Evolutionary conservation across 2,797 vertebrate genomes (phyloP).

Genomic region (Sparidentex hasta): DNA sequence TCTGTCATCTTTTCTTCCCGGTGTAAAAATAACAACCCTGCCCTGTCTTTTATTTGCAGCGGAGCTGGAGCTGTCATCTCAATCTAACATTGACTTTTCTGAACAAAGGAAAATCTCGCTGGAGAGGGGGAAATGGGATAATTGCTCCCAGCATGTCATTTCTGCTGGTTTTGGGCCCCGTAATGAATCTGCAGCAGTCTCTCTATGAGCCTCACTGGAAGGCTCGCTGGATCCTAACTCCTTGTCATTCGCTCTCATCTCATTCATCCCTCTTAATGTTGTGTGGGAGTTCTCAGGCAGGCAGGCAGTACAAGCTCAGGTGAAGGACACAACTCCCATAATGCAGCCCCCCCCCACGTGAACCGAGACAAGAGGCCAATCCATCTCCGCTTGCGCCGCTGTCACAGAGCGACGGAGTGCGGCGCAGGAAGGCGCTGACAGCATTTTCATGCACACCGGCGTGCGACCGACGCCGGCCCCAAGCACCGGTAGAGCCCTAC

Average conservation of each 20-base stretch:
- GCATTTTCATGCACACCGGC: conserved; percentile 42
- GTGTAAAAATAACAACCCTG: conserved; percentile 43
- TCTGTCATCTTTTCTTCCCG: conserved; percentile 52
- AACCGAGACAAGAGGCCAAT: conserved; percentile 41
- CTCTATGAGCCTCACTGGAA: background rate
- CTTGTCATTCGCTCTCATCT: conserved; percentile 25
- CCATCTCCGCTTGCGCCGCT: conserved; percentile 39
- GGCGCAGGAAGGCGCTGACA: conserved; percentile 22
- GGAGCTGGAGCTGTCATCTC: background rate
- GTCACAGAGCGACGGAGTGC: conserved; percentile 48
- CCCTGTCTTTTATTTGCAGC: conserved; percentile 8
- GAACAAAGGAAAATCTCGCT: conserved; percentile 6
- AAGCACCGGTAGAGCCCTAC: background rate
- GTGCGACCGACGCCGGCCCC: background rate
- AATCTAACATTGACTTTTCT: conserved; percentile 2
- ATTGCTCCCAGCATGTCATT: background rate
- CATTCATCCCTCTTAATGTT: conserved; percentile 23
- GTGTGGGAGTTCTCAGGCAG: conserved; percentile 36
- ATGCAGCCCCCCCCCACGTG: conserved; percentile 2
- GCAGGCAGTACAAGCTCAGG: conserved; percentile 12
- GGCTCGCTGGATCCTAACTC: background rate
- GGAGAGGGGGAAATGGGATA: background rate
- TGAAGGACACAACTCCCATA: conserved; percentile 56
- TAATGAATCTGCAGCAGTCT: conserved; percentile 1
- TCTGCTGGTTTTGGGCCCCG: background rate